These are phyloP conservation scores for Hylyphantes graminicola DNA, from an alignment of 1,140 invertebrate species.

Conservation along the genomic window DNA sequence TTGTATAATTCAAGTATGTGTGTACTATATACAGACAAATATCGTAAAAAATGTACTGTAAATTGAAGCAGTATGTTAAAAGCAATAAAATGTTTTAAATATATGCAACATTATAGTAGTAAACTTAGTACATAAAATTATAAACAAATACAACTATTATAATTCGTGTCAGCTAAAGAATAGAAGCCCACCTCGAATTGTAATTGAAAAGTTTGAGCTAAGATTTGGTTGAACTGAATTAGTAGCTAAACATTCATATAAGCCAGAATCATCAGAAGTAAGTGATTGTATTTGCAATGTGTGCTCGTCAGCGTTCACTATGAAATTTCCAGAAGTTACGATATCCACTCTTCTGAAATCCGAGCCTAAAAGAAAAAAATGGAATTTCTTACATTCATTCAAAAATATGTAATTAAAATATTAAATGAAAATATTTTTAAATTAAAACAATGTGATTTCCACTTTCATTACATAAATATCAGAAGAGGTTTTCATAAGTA, in stretches of 20 bases:
- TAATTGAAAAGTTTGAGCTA: conserved; percentile 27
- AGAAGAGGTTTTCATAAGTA: no score
- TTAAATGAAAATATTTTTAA: no score
- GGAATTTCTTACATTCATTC: no score
- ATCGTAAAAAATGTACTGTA: not conserved
- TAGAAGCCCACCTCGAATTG: conserved; percentile 33
- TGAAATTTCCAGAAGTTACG: not conserved
- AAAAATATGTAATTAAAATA: no score
- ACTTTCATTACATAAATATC: no score
- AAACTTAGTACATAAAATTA: not conserved
- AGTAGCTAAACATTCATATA: conserved; percentile 84
- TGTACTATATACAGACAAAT: no score
- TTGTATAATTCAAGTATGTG: no score
- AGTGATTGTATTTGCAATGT: conserved; percentile 6
- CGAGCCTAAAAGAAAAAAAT: not conserved
- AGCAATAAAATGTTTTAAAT: no score
- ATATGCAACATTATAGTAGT: not conserved
- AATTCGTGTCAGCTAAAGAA: not conserved
- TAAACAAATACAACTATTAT: not conserved
- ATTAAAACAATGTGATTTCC: no score
- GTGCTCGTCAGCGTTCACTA: not conserved
- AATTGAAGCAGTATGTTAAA: not conserved
- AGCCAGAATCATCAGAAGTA: conserved; percentile 72
- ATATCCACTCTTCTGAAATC: not conserved
- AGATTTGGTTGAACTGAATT: conserved; percentile 76